Base-by-base conservation (phyloP, 2,113 vertebrate genomes). In the Neogobius melanostomus region DNA sequence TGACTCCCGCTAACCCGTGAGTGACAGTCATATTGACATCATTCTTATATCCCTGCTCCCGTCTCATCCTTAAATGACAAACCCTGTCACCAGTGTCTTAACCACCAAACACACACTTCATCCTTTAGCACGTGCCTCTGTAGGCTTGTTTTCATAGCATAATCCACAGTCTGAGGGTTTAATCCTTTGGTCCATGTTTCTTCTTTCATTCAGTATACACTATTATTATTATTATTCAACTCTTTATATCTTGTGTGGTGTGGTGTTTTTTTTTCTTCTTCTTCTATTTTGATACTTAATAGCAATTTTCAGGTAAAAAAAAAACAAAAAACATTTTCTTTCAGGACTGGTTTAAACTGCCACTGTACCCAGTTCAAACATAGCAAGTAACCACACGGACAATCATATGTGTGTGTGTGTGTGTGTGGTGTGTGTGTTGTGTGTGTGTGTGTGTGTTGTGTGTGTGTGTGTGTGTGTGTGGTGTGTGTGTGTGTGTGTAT, bases 1-100 rank as follows among this genome's bases (percentile, higher is more conserved):
- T 94, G 93, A 94, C 80, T 85, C 78, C 79, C 21, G 64, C 82
- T 72, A 77, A 53, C 91, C 91, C 87, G 90, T 95, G 95, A 97
- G 96, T 95, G 95, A 95, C 96, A 97, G 95, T 95, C 95, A 92
- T 91, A 90, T 91, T 93, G 94, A 94, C 94, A 95, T 95, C 94
- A 95, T 94, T 95, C 94, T 93, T 93, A 92, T 90, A 84, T 89
- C 93, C 92, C 92, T 78, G 92, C 87, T 92, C 87, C 91, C 93
- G 93, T 93, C 60, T 63, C 63, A 49, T 64, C 69, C 60, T 68
- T 67, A 68, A 74, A 68, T 68, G 11, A 70, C 72, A 80, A 61
- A 51, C 8, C 46, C 4, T 5, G 57, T 43, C 60, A 17, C 68
- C 69, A 21, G 63, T 67, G 71, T 42, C 68, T 61, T 53, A 64